Conservation (phyloP, 2,113 vertebrate species). For the Gadus chalcogrammus region DNA sequence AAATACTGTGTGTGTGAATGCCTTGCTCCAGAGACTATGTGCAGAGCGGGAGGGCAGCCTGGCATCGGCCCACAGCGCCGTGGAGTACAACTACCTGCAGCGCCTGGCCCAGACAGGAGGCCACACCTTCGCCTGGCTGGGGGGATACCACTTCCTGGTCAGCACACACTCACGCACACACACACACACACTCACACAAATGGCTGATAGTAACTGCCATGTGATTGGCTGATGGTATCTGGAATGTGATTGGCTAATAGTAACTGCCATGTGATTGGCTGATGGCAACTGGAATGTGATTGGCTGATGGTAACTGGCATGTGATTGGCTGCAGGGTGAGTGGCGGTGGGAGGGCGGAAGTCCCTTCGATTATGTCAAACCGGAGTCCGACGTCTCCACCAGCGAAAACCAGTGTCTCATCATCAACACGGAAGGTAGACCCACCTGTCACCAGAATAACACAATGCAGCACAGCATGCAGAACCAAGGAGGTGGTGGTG, state of each 20-base stretch:
- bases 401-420: background rate
- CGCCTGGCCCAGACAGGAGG: background rate
- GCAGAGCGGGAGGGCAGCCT: background rate
- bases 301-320: background rate
- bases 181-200: background rate
- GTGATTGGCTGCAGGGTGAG: background rate
- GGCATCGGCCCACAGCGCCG: background rate
- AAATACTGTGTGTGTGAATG: background rate
- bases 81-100: constrained; percentile 3
- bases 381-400: background rate
- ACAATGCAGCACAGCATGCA: too few species aligned
- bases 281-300: background rate
- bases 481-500: too few species aligned
- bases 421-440: background rate
- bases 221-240: background rate
- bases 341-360: background rate
- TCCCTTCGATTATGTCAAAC: background rate
- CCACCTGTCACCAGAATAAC: too few species aligned
- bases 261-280: background rate
- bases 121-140: background rate
- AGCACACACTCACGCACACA: background rate
- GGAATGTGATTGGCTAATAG: background rate
- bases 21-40: background rate
- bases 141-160: constrained; percentile 1
- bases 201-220: background rate